Base-by-base conservation (phyloP, 2,113 vertebrate species). In the Brachypteracias leptosomus region DNA sequence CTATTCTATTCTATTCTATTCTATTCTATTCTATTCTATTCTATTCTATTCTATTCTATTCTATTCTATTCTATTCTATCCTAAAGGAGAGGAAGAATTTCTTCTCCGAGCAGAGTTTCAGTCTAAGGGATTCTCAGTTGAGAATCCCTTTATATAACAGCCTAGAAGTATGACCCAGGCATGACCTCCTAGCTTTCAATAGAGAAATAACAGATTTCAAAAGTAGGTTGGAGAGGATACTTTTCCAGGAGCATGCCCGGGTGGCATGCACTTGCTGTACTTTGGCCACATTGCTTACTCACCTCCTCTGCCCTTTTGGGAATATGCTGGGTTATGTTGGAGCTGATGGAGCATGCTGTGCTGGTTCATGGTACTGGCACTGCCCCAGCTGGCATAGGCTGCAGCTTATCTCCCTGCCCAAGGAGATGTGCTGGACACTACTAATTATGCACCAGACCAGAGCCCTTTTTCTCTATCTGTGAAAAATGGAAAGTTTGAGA, bases 301-400 rank as follows among this genome's bases (percentile, higher is more conserved):
- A 83, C 88, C 92, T 94, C 79, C 35, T 70, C 76, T 90, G 82
- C 85, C 71, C 92, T 85, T 71, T 49, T 71, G 89, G 73, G 92
- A 93, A 74, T 76, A 13, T 8, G 31, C 52, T 86, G 75, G 38
- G 17, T 58, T 86, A 5, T 87, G 68, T 81, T 85, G 75, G 63
- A 94, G 91, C 59, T 88, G 81, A 78, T 94, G 93, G 74, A 96
- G 66, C 58, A 0, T 87, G 57, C n/a, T 94, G 77, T 91, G 91
- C 87, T 82, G 36, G 54, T 49, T 89, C 70, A 35, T 44, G 58
- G 49, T 44, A 7, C 44, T 91, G 95, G 94, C 84, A 33, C 18
- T 76, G 62, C 22, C 72, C 81, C 93, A 93, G 59, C 51, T 93
- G 89, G 89, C 91, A 67, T 35, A 74, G 66, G 24, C 25, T 77